phyloP scores from a whole-genome alignment of 1,140 invertebrate genomes.

The Drosophila orosa region DNA sequence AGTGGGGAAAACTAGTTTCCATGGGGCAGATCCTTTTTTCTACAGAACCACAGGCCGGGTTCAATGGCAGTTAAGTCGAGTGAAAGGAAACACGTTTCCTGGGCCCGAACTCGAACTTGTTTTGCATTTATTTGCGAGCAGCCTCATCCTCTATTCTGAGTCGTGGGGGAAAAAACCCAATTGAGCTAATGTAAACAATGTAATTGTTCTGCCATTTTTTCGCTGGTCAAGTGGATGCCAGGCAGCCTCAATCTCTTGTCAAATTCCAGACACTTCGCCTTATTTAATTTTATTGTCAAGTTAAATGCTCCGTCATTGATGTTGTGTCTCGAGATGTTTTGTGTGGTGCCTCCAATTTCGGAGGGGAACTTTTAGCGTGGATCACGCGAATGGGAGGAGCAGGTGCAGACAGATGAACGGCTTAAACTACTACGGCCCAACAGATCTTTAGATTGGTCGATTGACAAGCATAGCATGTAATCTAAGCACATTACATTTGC shows the following conservation, averaged over 20 bases:
- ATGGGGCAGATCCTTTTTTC: slow-evolving; percentile 34
- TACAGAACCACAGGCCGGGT: slow-evolving; percentile 29
- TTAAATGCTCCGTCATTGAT: slow-evolving; percentile 21
- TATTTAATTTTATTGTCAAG: slow-evolving; percentile 47
- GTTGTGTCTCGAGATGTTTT: slow-evolving; percentile 29
- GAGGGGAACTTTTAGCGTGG: slow-evolving; percentile 36
- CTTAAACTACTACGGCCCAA: not conserved
- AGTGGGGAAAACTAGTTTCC: slow-evolving; percentile 42
- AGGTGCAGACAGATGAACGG: slow-evolving; percentile 13
- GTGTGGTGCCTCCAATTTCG: slow-evolving; percentile 12
- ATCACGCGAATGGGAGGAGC: slow-evolving; percentile 38
- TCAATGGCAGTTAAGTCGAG: slow-evolving; percentile 43
- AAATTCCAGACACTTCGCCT: slow-evolving; percentile 35
- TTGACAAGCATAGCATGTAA: slow-evolving; percentile 40
- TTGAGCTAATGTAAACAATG: slow-evolving; percentile 28
- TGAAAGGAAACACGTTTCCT: slow-evolving; percentile 70
- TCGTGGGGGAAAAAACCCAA: slow-evolving; percentile 5
- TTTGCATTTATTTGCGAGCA: slow-evolving; percentile 40
- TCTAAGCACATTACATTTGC: slow-evolving; percentile 23
- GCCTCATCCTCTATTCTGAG: slow-evolving; percentile 26
- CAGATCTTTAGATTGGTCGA: slow-evolving; percentile 23
- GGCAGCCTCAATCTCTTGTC: slow-evolving; percentile 43
- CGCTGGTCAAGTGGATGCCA: slow-evolving; percentile 12
- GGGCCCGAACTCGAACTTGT: slow-evolving; percentile 32
- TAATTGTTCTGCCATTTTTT: slow-evolving; percentile 31